Evolutionary conservation across 2,888 invertebrate species (phyloP), one percentile per base, ranked within the genome.

Genomic region (Chrysomela aeneicollis): DNA sequence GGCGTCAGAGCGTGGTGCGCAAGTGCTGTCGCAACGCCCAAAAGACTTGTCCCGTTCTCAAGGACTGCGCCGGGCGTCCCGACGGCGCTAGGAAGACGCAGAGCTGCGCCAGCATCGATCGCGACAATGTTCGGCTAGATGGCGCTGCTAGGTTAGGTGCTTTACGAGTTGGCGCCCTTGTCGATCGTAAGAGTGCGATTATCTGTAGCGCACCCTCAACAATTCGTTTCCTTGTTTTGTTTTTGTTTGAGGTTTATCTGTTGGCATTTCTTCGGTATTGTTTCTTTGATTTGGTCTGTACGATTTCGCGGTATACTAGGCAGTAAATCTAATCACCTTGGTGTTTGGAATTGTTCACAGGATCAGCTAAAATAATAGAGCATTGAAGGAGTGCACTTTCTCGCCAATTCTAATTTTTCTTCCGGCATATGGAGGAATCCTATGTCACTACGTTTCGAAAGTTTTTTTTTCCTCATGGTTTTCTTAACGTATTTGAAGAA

Each of bases 11-110:
- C 5, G 18, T 26, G 8, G 76, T 83, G 1, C 76, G 81, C 52
- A 83, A 83, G 66, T 83, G 83, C 70, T 83, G 83, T 66, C 75
- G 78, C 61, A 77, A 79, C 61, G 83, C 83, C 4, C 82, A 80
- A 66, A 81, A 79, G 61, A 79, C 77, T 30, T 83, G 83, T 68
- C 83, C 83, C 2, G 76, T 80, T 49, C 71, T 77, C 64, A 79
- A 73, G 61, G 78, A 70, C 62, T 77, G 74, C 58, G 61, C 71
- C 4, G 77, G 78, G 60, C 73, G 73, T 15, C 77, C 77, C 15
- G 72, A 67, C 19, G 62, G 63, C 15, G 51, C 74, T 15, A 73
- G 81, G 62, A 81, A 80, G 66, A 74, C 77, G 15, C 77, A 78
- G 71, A 82, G 82, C 72, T 82, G 80, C 69, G 76, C 77, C 32